Conservation (phyloP, 2,113 vertebrate species). For the Blennius ocellaris region DNA sequence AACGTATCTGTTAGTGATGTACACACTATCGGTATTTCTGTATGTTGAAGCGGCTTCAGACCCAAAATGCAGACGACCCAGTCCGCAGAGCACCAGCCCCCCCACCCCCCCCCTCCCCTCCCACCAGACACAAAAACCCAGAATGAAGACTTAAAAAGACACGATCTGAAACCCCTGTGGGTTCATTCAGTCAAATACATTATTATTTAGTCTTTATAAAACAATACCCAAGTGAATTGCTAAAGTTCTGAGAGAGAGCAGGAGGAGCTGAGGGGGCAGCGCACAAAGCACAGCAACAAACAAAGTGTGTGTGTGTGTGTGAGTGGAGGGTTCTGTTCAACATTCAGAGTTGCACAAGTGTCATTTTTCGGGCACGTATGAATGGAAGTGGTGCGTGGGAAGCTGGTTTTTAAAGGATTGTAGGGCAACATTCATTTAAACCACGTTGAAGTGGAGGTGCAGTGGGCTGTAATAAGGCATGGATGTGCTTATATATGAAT, state of each 20-base stretch:
- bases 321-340: not conserved
- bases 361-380: not conserved
- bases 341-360: conserved; percentile 36
- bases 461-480: conserved; percentile 64
- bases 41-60: conserved; percentile 19
- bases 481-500: conserved; percentile 33
- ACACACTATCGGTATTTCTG: not conserved
- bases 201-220: conserved; percentile 68
- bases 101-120: too few species aligned
- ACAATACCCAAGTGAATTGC: conserved; percentile 62
- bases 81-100: conserved; percentile 50
- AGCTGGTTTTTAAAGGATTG: conserved; percentile 37
- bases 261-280: conserved; percentile 65
- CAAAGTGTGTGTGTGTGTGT: not conserved
- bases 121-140: conserved; percentile 48
- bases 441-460: conserved; percentile 57
- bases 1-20: not conserved
- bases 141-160: conserved; percentile 71
- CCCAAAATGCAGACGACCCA: conserved; percentile 45
- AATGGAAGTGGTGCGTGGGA: not conserved
- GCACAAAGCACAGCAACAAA: conserved; percentile 32
- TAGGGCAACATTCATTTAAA: conserved; percentile 63
- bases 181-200: conserved; percentile 84
- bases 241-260: conserved; percentile 63
- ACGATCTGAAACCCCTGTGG: conserved; percentile 63